A percentile compares a stretch with the other conserved stretches of the same genome.
phyloP scores from a whole-genome alignment of 2,113 vertebrate genomes.

The Hyperoodon ampullatus region DNA sequence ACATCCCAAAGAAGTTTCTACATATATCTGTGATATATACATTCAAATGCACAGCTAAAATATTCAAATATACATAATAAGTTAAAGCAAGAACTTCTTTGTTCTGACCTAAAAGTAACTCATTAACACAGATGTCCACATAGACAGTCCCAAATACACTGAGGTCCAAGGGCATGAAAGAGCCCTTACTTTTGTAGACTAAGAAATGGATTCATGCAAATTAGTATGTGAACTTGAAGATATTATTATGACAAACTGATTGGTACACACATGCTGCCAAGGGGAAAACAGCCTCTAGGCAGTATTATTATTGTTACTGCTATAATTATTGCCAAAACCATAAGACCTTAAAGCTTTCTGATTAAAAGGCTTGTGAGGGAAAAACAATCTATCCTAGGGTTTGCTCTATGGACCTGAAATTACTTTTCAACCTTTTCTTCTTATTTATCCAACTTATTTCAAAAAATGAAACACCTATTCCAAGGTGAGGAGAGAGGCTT shows the following conservation, averaged over 20 bases:
- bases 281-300: slow-evolving; percentile 26
- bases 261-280: slow-evolving; percentile 45
- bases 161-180: slow-evolving; percentile 56
- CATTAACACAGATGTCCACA: slow-evolving; percentile 49
- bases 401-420: slow-evolving; percentile 76
- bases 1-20: slow-evolving; percentile 62
- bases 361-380: slow-evolving; percentile 15
- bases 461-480: slow-evolving; percentile 78
- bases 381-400: slow-evolving; percentile 64
- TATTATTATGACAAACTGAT: slow-evolving; percentile 59
- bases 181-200: slow-evolving; percentile 57
- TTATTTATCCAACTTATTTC: slow-evolving; percentile 79
- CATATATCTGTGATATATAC: slow-evolving; percentile 65
- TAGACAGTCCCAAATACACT: slow-evolving; percentile 49
- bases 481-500: slow-evolving; percentile 73
- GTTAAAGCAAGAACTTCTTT: slow-evolving; percentile 63
- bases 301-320: slow-evolving; percentile 62
- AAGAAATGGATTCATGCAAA: slow-evolving; percentile 75
- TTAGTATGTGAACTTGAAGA: slow-evolving; percentile 67
- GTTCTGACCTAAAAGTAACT: slow-evolving; percentile 59
- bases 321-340: slow-evolving; percentile 64
- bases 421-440: slow-evolving; percentile 80
- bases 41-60: slow-evolving; percentile 76
- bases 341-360: slow-evolving; percentile 70
- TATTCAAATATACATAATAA: slow-evolving; percentile 67